phyloP scores from a whole-genome alignment of 2,888 invertebrate genomes.

The Syrphus vitripennis region DNA sequence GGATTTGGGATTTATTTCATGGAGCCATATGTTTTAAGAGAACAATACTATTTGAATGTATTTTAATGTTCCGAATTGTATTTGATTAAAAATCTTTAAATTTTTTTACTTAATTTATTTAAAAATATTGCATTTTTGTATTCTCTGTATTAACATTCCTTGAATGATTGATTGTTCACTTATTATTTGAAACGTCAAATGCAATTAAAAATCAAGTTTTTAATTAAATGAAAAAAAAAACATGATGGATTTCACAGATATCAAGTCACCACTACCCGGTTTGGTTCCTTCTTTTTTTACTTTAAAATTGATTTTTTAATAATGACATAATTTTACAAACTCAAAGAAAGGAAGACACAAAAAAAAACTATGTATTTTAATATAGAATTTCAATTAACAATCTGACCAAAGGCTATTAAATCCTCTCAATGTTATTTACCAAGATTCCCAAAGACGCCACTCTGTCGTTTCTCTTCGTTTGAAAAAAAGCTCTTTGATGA shows the following conservation, averaged over 20 bases:
- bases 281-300: neutral
- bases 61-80: no score
- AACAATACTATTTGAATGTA: no score
- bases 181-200: no score
- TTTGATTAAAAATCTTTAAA: no score
- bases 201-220: no score
- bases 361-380: constrained; percentile 15
- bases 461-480: constrained; percentile 22
- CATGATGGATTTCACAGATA: neutral
- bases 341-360: neutral
- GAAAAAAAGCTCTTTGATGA: constrained; percentile 41
- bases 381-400: constrained; percentile 6
- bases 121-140: no score
- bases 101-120: no score
- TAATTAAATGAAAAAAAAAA: neutral
- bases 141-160: no score
- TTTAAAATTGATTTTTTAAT: neutral
- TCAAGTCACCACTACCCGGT: neutral
- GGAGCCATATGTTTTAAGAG: no score
- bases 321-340: neutral
- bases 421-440: neutral
- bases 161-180: no score
- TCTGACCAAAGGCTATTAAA: constrained; percentile 21
- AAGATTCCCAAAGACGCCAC: constrained; percentile 27
- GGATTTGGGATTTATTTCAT: no score